These are phyloP conservation scores for Varroa destructor DNA, from an alignment of 1,140 invertebrate genomes.

Conservation along the genomic window DNA sequence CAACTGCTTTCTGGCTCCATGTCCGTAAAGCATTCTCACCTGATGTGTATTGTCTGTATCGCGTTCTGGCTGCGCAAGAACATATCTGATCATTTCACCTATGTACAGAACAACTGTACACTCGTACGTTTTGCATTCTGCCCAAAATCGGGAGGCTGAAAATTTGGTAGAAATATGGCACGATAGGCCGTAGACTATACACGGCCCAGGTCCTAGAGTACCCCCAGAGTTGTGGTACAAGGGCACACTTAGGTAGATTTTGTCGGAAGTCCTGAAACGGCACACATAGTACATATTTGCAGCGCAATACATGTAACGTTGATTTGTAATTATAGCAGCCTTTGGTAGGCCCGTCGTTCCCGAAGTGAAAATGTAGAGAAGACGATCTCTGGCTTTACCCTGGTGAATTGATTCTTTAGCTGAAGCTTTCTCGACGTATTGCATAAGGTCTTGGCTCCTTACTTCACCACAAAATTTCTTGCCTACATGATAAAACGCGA, in stretches of 20 bases:
- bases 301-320: slow-evolving; percentile 50
- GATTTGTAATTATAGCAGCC: slow-evolving; percentile 65
- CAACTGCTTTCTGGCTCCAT: slow-evolving; percentile 86
- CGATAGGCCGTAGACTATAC: slow-evolving; percentile 66
- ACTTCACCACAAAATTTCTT: background rate
- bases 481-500: slow-evolving; percentile 2
- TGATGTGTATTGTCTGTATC: slow-evolving; percentile 68
- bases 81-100: slow-evolving; percentile 94
- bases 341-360: slow-evolving; percentile 85
- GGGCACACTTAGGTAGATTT: slow-evolving; percentile 75
- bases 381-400: slow-evolving; percentile 30
- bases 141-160: slow-evolving; percentile 85
- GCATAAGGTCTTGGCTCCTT: background rate
- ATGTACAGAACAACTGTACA: slow-evolving; percentile 94
- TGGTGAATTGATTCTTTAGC: background rate
- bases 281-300: slow-evolving; percentile 44
- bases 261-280: slow-evolving; percentile 49
- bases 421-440: slow-evolving; percentile 8
- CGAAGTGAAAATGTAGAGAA: slow-evolving; percentile 73
- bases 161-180: slow-evolving; percentile 81
- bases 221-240: slow-evolving; percentile 90
- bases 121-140: slow-evolving; percentile 86
- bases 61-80: slow-evolving; percentile 65
- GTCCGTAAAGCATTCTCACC: slow-evolving; percentile 78
- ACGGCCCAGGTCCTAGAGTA: slow-evolving; percentile 61